Conservation (phyloP, 2,113 vertebrate species). For the Equus przewalskii region DNA sequence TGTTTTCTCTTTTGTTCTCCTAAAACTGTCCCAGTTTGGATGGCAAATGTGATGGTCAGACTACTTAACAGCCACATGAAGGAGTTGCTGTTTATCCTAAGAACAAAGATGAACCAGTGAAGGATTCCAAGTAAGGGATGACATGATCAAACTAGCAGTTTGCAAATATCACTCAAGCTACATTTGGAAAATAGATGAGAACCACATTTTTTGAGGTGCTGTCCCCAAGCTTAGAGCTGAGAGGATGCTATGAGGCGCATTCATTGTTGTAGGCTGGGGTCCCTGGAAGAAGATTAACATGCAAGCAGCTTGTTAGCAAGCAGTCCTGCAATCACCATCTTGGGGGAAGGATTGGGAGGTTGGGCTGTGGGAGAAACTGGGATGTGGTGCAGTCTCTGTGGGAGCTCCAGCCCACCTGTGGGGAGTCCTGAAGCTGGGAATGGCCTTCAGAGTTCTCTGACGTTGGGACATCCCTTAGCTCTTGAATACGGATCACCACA, state of each 20-base stretch:
- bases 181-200: background rate
- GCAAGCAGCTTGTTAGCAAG: fast-evolving
- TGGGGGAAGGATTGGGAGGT: fast-evolving
- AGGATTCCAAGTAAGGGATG: background rate
- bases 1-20: background rate
- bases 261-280: fast-evolving
- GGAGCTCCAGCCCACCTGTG: background rate
- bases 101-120: background rate
- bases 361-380: background rate
- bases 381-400: background rate
- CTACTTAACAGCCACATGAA: background rate
- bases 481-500: background rate
- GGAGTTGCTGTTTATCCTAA: background rate
- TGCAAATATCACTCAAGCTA: background rate
- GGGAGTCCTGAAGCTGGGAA: too few species aligned
- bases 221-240: background rate
- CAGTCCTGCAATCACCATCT: background rate
- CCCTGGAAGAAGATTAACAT: background rate
- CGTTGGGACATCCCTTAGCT: too few species aligned
- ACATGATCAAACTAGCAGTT: background rate
- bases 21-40: background rate
- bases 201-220: background rate
- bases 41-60: background rate
- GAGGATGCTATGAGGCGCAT: too few species aligned
- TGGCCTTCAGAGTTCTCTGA: background rate